phyloP scores from a whole-genome alignment of 2,888 invertebrate genomes.

The Lasioglossum marginatum region DNA sequence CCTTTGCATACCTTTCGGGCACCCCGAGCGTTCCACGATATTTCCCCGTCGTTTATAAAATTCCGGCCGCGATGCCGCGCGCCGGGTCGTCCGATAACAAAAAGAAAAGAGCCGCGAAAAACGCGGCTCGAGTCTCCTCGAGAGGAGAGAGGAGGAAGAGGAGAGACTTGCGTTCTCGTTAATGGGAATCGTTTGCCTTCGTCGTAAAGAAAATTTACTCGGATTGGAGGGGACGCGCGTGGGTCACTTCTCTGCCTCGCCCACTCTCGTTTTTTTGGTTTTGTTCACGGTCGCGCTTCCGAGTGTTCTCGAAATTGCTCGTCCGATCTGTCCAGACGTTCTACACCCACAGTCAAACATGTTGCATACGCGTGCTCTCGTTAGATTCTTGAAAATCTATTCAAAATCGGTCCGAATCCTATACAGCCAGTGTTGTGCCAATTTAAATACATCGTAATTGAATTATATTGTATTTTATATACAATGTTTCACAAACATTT shows the following conservation, averaged over 20 bases:
- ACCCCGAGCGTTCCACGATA: slow-evolving; percentile 19
- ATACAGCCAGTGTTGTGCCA: no score
- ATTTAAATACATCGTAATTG: no score
- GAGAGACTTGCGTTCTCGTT: background rate
- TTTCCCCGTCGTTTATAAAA: slow-evolving; percentile 54
- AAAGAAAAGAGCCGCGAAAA: slow-evolving; percentile 18
- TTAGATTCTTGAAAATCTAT: background rate
- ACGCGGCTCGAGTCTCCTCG: background rate
- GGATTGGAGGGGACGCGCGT: background rate
- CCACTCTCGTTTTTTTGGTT: background rate
- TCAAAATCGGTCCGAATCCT: background rate
- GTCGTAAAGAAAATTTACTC: background rate
- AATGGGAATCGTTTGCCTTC: slow-evolving; percentile 4
- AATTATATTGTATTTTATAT: no score
- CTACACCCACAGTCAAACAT: background rate
- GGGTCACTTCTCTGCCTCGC: slow-evolving; percentile 9
- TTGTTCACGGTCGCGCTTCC: slow-evolving; percentile 1
- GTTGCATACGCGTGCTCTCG: background rate
- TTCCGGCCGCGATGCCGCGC: slow-evolving; percentile 30
- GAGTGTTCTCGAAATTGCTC: slow-evolving; percentile 4
- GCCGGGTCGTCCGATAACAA: slow-evolving; percentile 47
- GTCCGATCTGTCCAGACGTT: background rate
- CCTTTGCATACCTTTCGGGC: slow-evolving; percentile 40
- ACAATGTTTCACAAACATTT: no score
- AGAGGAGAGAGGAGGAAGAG: background rate